Evolutionary conservation across 2,113 vertebrate species (phyloP), one percentile per base, ranked within the genome.

Genomic region (Poeciliopsis retropinna): DNA sequence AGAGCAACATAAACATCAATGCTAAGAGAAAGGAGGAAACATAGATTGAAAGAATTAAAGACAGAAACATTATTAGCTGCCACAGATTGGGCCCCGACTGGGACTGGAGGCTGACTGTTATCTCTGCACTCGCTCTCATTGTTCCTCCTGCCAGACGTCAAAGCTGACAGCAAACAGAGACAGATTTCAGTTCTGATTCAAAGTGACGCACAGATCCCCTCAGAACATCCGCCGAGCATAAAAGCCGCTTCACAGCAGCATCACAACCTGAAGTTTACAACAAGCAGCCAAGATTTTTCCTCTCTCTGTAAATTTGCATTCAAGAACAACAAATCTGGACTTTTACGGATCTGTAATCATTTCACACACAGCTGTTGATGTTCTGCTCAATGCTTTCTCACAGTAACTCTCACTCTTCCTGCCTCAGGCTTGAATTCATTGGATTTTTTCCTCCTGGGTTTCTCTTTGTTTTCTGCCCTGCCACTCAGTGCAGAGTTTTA

Each of bases 81-180:
- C 65, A 25, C 57, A 17, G 13, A 30, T 63, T 78, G 60, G 66
- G 75, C 51, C 67, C 69, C 67, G 64, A 77, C 65, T 67, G 39
- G 64, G 51, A 75, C 67, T 64, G 54, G 39, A 70, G 29, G 65
- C 71, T 84, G 77, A 88, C 87, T 84, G 89, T 87, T 85, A 84
- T 78, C 75, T 80, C 60, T 70, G 73, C 60, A 73, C 82, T 79
- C 79, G 79, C 60, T 67, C 67, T 86, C 73, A 82, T 76, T 82
- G 81, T 54, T 91, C 69, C 73, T 83, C 80, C 72, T 27, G 29
- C 73, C 31, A 90, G 75, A 57, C 51, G 51, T n/a, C 51, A 57
- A 57, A 78, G 71, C 70, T 44, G 79, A 84, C 83, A 86, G 82
- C 75, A 73, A 32, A 41, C 60, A 57, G 64, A 71, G 60, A 82